Evolutionary conservation across 2,888 invertebrate genomes (phyloP), one percentile per base, ranked within the genome.

Genomic region (Polyommatus iphigenia): DNA sequence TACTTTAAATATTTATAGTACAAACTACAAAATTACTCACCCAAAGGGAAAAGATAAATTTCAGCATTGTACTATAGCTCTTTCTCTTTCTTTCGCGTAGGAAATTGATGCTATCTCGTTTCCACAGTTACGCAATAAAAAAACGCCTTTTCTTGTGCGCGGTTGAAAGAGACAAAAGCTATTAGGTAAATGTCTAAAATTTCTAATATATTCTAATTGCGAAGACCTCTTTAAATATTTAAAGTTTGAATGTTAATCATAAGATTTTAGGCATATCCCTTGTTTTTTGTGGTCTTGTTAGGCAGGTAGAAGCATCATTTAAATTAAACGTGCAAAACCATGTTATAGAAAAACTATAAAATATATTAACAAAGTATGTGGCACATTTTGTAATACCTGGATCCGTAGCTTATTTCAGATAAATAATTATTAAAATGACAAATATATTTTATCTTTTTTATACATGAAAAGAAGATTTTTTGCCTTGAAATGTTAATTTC

Each of bases 381-480:
- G 59, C 59, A 59, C 59, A 59, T 59, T 59, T 59, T 59, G 59
- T 59, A 59, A 59, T 59, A 59, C 59, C 20, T 59, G 59, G 57
- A n/a, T 20, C 10, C 20, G 59, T 20, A 59, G 59, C 59, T 59
- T 6, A n/a, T 20, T 59, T 20, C 20, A 59, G 59, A 59, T 1
- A 59, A 59, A 54, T 54, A n/a, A n/a, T 7, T 8, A 20, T 59
- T 20, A n/a, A 20, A n/a, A 20, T 20, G n/a, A 59, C 2, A 20
- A 59, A 0, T 20, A 8, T 20, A 2, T 8, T 59, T 20, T 59
- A 20, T 59, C 20, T 20, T 59, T n/a, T 59, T 0, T 59, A 59
- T 8, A 20, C 7, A 59, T 8, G 8, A 59, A 59, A 20, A 2
- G 54, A 20, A 20, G 20, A 20, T 59, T 59, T 7, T 59, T 59